Conservation (phyloP, 2,888 invertebrate genomes). For the Sinodicranocentrus sp. region DNA sequence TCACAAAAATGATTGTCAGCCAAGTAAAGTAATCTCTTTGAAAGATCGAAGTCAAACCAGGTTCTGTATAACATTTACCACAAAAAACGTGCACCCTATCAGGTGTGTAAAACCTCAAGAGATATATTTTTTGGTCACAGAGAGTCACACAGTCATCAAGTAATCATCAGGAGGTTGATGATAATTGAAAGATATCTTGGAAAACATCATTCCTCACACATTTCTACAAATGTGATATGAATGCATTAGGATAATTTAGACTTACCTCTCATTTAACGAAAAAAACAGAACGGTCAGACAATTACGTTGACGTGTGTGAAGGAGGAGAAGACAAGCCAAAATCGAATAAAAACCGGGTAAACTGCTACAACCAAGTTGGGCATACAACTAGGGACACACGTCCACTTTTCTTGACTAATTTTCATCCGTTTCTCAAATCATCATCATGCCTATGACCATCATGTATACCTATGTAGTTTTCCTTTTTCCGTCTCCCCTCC, state of each 20-base stretch:
- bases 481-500: slow-evolving; percentile 24
- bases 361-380: background rate
- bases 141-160: background rate
- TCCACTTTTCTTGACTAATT: slow-evolving; percentile 45
- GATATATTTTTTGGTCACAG: slow-evolving; percentile 17
- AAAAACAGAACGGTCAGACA: background rate
- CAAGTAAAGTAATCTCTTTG: slow-evolving; percentile 5
- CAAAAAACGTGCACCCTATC: slow-evolving; percentile 19
- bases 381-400: slow-evolving; percentile 32
- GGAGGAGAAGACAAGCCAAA: no score
- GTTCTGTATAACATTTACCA: slow-evolving; percentile 11
- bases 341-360: slow-evolving; percentile 52
- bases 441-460: slow-evolving; percentile 11
- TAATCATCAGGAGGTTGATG: slow-evolving; percentile 18
- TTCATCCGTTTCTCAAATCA: slow-evolving; percentile 21
- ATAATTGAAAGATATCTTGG: slow-evolving; percentile 50
- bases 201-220: slow-evolving; percentile 7
- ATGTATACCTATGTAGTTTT: slow-evolving; percentile 47
- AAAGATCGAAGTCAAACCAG: slow-evolving; percentile 43
- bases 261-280: no score
- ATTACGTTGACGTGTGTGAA: background rate
- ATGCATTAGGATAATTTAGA: background rate
- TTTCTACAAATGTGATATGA: background rate
- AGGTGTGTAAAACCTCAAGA: slow-evolving; percentile 7
- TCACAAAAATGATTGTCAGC: no score